phyloP scores from a whole-genome alignment of 2,113 vertebrate genomes.

The Platichthys flesus region DNA sequence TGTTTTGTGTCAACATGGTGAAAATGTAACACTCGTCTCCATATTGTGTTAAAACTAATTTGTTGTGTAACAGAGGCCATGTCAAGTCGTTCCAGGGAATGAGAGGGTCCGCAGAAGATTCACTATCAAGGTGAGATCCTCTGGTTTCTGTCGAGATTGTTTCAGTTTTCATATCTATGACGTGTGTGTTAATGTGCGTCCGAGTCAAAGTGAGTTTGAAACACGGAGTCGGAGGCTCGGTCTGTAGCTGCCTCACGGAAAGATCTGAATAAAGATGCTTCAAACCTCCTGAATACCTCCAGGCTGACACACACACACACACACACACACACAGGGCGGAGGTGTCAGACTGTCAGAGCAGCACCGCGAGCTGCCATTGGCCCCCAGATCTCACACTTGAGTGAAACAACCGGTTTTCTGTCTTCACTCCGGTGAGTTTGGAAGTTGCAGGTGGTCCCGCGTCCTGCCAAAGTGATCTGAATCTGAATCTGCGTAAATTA shows the following conservation, averaged over 20 bases:
- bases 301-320: conserved; percentile 20
- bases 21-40: too few relatives aligned
- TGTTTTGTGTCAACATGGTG: too few relatives aligned
- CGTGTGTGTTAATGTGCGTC: too few relatives aligned
- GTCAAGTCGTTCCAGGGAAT: too few relatives aligned
- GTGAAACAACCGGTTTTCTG: conserved; percentile 26
- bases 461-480: conserved; percentile 63
- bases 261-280: conserved; percentile 44
- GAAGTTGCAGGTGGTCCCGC: conserved; percentile 64
- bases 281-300: conserved; percentile 14
- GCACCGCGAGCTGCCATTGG: conserved; percentile 27
- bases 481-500: conserved; percentile 69
- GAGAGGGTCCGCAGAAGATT: too few relatives aligned
- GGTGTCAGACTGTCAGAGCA: conserved; percentile 34
- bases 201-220: too few relatives aligned
- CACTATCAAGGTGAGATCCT: too few relatives aligned
- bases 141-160: too few relatives aligned
- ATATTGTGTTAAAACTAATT: too few relatives aligned
- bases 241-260: conserved; percentile 3
- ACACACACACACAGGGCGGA: conserved; percentile 29
- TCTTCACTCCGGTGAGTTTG: conserved; percentile 35
- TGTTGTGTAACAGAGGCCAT: too few relatives aligned
- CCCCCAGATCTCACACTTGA: conserved; percentile 41
- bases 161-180: too few relatives aligned
- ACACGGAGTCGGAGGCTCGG: too few relatives aligned